phyloP scores from a whole-genome alignment of 2,797 vertebrate genomes.

The Trichosurus vulpecula region DNA sequence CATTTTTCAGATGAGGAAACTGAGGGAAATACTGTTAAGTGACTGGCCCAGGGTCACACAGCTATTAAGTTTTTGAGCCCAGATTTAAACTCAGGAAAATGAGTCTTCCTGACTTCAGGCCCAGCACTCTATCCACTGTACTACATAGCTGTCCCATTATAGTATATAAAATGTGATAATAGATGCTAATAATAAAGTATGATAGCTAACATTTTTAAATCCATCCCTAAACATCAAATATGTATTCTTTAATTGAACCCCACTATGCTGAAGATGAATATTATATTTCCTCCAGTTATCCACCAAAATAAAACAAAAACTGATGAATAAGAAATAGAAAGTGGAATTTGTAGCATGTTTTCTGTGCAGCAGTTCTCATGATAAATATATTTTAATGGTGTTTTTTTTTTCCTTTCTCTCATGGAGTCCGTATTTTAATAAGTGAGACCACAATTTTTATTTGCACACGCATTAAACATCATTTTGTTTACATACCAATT shows the following conservation, averaged over 20 bases:
- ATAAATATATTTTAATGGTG: conserved; percentile 5
- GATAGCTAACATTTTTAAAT: background rate
- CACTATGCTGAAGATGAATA: background rate
- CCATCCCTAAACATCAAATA: background rate
- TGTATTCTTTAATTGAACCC: background rate
- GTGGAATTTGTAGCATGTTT: background rate
- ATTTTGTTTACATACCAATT: background rate
- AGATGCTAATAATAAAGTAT: background rate
- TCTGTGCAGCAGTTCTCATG: conserved; percentile 27
- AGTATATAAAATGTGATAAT: background rate
- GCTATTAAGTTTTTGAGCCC: background rate
- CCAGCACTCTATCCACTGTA: background rate
- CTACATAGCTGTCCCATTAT: background rate
- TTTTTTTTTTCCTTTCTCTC: background rate
- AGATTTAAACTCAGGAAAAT: background rate
- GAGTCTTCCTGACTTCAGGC: background rate
- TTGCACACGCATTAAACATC: conserved; percentile 21
- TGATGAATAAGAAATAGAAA: too few species aligned
- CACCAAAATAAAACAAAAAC: background rate
- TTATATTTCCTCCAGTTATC: background rate
- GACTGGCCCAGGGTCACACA: background rate
- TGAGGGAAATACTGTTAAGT: background rate
- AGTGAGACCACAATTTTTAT: conserved; percentile 54
- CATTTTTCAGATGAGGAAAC: background rate
- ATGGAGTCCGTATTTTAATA: conserved; percentile 6